Evolutionary conservation across 2,888 invertebrate genomes (phyloP), one percentile per base, ranked within the genome.

Genomic region (Amiota minor): DNA sequence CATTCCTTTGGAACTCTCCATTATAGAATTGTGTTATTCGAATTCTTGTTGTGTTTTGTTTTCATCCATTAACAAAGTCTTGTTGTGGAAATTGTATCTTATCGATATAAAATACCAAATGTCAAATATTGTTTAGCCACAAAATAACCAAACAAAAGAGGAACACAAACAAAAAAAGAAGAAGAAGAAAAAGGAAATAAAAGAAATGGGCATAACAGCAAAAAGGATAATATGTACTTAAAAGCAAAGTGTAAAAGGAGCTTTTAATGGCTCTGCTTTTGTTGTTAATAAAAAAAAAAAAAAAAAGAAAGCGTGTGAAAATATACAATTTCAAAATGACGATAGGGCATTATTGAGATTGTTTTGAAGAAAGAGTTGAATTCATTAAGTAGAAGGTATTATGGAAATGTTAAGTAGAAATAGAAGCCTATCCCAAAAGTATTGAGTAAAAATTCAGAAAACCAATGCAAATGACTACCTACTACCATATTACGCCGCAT

Each of bases 91-190:
- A 65, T 65, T 65, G 65, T 65, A 65, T 65, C 65, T 65, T 16
- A 65, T 65, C 65, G 47, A 65, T 65, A 73, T 77, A 78, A 76
- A 78, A 78, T 78, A 73, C 70, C 76, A 77, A 79, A 79, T 77
- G 78, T 77, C 82, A 80, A 83, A 83, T 83, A 84, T 85, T 80
- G 77, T 82, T 79, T 80, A 76, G 80, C 76, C 79, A 75, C 72
- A 55, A 35, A 35, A 35, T 35, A 35, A 35, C 35, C 6, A 35
- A 35, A 35, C 35, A 35, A 35, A 35, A 35, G 35, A 35, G 35
- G 6, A 35, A 8, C 35, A 35, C n/a, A n/a, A n/a, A n/a, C n/a
- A n/a, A n/a, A 35, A 65, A 64, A 10, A 18, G 16, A 62, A n/a
- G 11, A 23, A n/a, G 16, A 45, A 62, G 14, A n/a, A 8, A 53